Base-by-base conservation (phyloP, 2,797 vertebrate species). In the Huso huso region DNA sequence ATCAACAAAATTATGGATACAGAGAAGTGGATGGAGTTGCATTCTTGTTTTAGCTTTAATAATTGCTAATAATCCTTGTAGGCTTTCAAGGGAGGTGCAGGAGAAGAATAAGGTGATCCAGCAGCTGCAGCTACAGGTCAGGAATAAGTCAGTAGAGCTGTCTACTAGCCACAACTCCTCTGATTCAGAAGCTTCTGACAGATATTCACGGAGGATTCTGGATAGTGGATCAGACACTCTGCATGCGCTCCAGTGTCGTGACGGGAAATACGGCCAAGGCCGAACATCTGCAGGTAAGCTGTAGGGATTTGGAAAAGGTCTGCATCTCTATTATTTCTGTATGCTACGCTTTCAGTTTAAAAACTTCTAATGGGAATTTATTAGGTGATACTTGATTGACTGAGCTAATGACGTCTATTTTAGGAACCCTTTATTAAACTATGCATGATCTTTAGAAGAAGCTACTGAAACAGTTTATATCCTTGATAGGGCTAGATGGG, bases 21-120 rank as follows among this genome's bases (percentile, higher is more conserved):
- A 4, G 23, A 37, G 23, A 37, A 37, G 23, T 37, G 23, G 23
- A 37, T 37, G 23, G 23, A 37, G 23, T 37, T 37, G 2, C 23
- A 37, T 37, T 37, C 23, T 37, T 37, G 23, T 37, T 37, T 37
- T 37, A 3, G 23, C 4, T 37, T 37, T 37, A 37, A 37, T 37
- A 37, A 37, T 37, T 37, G 23, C 23, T 37, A 37, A 37, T 37
- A 37, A 37, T 37, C 23, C 23, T 49, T 62, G 18, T 49, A 92
- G 90, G 72, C 72, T 90, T 64, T 78, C 85, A 1, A 83, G 82
- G 63, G 88, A 91, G 74, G 79, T 91, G 50, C 87, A 83, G 68
- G 87, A 89, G 71, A 92, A 91, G 79, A 86, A 88, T 68, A 67
- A 59, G 11, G 69, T 84, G 60, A 87, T 91, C 67, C 82, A 86